Conservation (phyloP, 2,797 vertebrate genomes). For the Distichodus sexfasciatus region DNA sequence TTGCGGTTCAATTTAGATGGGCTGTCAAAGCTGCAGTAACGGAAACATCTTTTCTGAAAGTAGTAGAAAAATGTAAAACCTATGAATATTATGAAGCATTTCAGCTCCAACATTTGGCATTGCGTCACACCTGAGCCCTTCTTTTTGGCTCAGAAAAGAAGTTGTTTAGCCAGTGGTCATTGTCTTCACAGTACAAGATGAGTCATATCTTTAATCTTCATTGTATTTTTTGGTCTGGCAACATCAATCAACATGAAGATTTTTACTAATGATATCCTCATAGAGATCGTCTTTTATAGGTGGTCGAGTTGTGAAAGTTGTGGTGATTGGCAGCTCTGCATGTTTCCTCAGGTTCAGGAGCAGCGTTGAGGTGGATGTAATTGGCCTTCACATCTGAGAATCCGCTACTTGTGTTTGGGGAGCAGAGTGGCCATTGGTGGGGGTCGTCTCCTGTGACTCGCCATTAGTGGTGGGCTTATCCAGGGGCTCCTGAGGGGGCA, state of each 20-base stretch:
- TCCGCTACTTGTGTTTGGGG: conserved; percentile 80
- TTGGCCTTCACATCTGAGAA: conserved; percentile 81
- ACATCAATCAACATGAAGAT: conserved; percentile 25
- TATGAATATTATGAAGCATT: not conserved
- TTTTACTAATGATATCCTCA: conserved; percentile 18
- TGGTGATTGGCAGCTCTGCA: not conserved
- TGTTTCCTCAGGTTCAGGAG: not conserved
- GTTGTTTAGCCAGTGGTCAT: conserved; percentile 43
- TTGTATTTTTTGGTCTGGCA: conserved; percentile 25
- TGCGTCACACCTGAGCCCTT: not conserved
- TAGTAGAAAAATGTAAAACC: not conserved
- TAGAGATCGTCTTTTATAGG: not conserved
- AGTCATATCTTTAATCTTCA: conserved; percentile 23
- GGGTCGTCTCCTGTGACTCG: conserved; percentile 77
- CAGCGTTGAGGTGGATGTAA: not conserved
- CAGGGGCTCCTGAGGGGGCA: conserved; percentile 73
- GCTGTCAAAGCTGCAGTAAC: not conserved
- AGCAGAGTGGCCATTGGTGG: conserved; percentile 82
- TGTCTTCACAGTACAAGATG: conserved; percentile 62
- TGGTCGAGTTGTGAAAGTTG: not conserved
- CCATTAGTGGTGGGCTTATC: conserved; percentile 83
- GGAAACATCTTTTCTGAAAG: not conserved
- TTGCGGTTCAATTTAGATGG: not conserved
- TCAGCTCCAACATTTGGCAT: not conserved
- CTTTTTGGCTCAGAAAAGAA: not conserved